A percentile compares a stretch with the other conserved stretches of the same genome.
Evolutionary conservation across 2,113 vertebrate species (phyloP).

Genomic region (Indicator maculatus): DNA sequence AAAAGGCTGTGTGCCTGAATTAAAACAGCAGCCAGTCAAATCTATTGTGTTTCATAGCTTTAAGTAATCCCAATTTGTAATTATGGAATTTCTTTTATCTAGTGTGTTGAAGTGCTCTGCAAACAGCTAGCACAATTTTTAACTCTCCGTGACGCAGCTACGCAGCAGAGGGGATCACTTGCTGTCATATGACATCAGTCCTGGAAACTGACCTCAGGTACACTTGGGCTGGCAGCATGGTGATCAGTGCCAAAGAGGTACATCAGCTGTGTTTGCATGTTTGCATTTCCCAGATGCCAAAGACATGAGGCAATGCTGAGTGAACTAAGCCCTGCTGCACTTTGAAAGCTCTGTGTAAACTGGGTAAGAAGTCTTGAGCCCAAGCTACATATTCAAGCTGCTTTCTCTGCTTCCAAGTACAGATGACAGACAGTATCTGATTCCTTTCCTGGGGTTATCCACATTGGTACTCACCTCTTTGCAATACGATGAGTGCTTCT

Average conservation of each 20-base stretch:
- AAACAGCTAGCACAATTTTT: not conserved
- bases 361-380: not conserved
- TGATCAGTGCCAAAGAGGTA: not conserved
- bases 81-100: not conserved
- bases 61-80: constrained; percentile 1
- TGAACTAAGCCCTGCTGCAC: not conserved
- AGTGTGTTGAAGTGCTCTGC: not conserved
- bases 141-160: not conserved
- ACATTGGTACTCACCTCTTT: not conserved
- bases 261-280: not conserved
- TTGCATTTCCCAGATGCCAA: not conserved
- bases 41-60: not conserved
- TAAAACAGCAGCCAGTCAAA: not conserved
- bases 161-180: not conserved
- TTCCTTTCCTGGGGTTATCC: not conserved
- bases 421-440: not conserved
- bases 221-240: not conserved
- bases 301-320: not conserved
- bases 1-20: not conserved
- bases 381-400: not conserved
- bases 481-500: not conserved
- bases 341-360: not conserved
- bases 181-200: not conserved
- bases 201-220: not conserved
- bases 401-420: not conserved